Evolutionary conservation across 2,888 invertebrate genomes (phyloP).

Genomic region (Melinopterus prodromus): DNA sequence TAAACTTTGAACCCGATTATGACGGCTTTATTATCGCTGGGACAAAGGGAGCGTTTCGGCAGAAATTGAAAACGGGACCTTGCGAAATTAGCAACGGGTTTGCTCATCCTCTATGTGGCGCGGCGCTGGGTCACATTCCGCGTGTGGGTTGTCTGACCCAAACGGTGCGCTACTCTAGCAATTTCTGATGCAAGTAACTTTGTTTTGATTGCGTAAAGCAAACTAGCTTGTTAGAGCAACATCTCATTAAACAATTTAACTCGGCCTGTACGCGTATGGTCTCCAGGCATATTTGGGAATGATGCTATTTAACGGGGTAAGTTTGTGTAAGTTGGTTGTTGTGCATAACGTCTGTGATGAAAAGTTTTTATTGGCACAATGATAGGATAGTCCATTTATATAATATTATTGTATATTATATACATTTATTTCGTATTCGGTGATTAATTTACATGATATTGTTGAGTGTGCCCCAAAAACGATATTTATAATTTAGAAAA

Average conservation of each 20-base stretch:
- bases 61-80: background rate
- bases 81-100: background rate
- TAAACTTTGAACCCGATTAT: background rate
- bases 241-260: conserved; percentile 4
- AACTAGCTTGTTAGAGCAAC: background rate
- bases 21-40: background rate
- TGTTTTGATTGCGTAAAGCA: background rate
- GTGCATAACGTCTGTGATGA: too few relatives aligned
- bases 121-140: background rate
- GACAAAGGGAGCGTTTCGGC: background rate
- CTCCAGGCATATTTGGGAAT: background rate
- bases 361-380: too few relatives aligned
- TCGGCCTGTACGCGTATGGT: background rate
- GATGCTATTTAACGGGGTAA: background rate
- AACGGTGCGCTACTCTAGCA: background rate
- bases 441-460: too few relatives aligned
- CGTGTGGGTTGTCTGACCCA: background rate
- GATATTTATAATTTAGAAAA: too few relatives aligned
- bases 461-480: too few relatives aligned
- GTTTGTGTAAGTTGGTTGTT: background rate
- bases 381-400: too few relatives aligned
- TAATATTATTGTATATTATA: too few relatives aligned
- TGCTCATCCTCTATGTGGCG: background rate
- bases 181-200: background rate
- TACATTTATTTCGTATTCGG: too few relatives aligned